These are phyloP conservation scores for Eublepharis macularius DNA, from an alignment of 2,113 vertebrate genomes.

Conservation along the genomic window DNA sequence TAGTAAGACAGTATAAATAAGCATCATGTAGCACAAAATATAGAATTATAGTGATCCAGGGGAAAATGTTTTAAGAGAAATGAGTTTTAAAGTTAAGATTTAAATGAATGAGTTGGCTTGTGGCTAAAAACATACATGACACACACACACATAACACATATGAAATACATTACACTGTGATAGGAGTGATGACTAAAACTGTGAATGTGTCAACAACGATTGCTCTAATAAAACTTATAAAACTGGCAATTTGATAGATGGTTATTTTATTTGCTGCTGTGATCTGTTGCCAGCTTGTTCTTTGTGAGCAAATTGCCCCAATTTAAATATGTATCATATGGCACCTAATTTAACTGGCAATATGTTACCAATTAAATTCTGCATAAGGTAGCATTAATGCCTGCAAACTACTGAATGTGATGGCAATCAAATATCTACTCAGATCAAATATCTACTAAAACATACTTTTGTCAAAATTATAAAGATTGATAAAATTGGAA, in stretches of 20 bases:
- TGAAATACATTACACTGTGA: too few species aligned
- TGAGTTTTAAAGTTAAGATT: too few species aligned
- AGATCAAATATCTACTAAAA: conserved; percentile 67
- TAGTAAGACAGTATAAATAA: too few species aligned
- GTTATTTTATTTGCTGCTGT: conserved; percentile 59
- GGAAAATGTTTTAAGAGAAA: too few species aligned
- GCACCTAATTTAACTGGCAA: conserved; percentile 76
- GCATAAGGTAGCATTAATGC: conserved; percentile 75
- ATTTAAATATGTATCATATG: conserved; percentile 82
- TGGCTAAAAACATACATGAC: too few species aligned
- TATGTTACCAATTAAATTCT: conserved; percentile 82
- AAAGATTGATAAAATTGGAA: conserved; percentile 36
- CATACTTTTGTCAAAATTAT: conserved; percentile 49
- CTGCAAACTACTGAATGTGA: conserved; percentile 66
- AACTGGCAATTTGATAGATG: conserved; percentile 78
- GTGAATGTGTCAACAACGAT: conserved; percentile 38
- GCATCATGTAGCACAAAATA: too few species aligned
- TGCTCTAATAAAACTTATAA: conserved; percentile 73
- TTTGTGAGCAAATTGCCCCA: conserved; percentile 79
- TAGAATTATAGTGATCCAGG: too few species aligned
- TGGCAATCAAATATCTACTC: conserved; percentile 69
- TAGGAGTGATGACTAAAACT: too few species aligned
- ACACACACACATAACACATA: too few species aligned
- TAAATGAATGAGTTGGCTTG: too few species aligned
- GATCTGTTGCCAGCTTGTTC: conserved; percentile 79